phyloP scores from a whole-genome alignment of 2,888 invertebrate species.

The Ariolimax columbianus region DNA sequence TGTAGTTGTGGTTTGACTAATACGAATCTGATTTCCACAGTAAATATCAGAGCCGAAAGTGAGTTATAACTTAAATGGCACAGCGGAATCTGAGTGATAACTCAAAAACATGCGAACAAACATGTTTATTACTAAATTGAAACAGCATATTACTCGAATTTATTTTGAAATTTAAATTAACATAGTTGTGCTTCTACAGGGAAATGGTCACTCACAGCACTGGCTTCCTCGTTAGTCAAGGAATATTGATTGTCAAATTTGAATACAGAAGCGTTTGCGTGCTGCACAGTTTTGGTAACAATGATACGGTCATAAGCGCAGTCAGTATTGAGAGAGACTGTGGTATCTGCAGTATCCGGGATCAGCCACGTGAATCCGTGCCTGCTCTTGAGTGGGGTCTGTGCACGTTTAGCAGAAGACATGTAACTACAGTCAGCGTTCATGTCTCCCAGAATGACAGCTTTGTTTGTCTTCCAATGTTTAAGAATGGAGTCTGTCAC shows the following conservation, averaged over 20 bases:
- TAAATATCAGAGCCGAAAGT: no score
- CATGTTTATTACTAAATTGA: no score
- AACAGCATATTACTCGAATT: no score
- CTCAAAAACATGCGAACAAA: no score
- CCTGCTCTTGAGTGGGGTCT: constrained; percentile 57
- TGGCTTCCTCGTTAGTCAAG: constrained; percentile 8
- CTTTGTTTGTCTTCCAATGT: background rate
- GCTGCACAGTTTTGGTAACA: background rate
- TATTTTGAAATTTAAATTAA: no score
- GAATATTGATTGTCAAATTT: constrained; percentile 2
- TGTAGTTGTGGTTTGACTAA: no score
- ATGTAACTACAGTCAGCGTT: constrained; percentile 45
- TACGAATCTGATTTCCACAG: no score
- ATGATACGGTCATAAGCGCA: constrained; percentile 73
- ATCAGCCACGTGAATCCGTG: constrained; percentile 70
- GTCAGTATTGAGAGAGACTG: constrained; percentile 62
- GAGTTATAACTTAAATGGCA: no score
- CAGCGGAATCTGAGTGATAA: no score
- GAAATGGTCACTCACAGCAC: constrained; percentile 16
- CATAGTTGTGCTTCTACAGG: constrained; percentile 30
- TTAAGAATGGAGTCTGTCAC: background rate
- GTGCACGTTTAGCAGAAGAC: constrained; percentile 46
- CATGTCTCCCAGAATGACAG: constrained; percentile 37
- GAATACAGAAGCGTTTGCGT: constrained; percentile 1
- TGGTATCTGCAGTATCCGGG: constrained; percentile 71